Evolutionary conservation across 64 coral and sea anemone genomes (phyloP).

Genomic region (Exaiptasia diaphana): DNA sequence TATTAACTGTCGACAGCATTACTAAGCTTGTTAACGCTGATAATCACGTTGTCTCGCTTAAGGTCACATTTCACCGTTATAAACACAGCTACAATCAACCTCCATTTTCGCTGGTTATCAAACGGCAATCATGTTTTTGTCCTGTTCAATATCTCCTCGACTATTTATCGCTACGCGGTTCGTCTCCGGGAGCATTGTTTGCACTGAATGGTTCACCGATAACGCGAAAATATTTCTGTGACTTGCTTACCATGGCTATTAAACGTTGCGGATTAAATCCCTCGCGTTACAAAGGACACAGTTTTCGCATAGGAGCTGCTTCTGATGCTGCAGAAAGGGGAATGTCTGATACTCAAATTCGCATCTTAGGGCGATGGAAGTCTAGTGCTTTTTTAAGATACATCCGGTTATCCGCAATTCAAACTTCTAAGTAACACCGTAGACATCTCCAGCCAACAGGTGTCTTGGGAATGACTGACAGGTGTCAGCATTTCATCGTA

Average conservation of each 20-base stretch:
- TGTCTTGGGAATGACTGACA: neutral
- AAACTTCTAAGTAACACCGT: neutral
- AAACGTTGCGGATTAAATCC: conserved; percentile 23
- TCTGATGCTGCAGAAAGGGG: conserved; percentile 35
- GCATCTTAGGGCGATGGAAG: conserved; percentile 41
- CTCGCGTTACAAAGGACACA: conserved; percentile 38
- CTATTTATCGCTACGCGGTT: neutral
- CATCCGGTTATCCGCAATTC: conserved; percentile 1
- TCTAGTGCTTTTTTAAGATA: conserved; percentile 28
- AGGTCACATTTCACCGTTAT: conserved; percentile 43
- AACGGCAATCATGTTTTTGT: conserved; percentile 17
- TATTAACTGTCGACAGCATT: conserved; percentile 1
- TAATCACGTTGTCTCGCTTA: conserved; percentile 30
- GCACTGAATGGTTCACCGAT: neutral
- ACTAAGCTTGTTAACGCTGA: conserved; percentile 24
- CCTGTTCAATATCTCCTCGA: conserved; percentile 23
- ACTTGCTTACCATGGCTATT: conserved; percentile 18
- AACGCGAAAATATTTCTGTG: neutral
- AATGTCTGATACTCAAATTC: conserved; percentile 45
- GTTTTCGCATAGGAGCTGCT: conserved; percentile 39
- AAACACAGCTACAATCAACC: conserved; percentile 57
- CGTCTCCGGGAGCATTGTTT: conserved; percentile 13
- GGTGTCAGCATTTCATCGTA: neutral
- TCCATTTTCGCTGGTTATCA: conserved; percentile 30
- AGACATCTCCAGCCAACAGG: neutral